Conservation (phyloP, 2,888 invertebrate genomes). For the Mesopsocus fuscifrons region DNA sequence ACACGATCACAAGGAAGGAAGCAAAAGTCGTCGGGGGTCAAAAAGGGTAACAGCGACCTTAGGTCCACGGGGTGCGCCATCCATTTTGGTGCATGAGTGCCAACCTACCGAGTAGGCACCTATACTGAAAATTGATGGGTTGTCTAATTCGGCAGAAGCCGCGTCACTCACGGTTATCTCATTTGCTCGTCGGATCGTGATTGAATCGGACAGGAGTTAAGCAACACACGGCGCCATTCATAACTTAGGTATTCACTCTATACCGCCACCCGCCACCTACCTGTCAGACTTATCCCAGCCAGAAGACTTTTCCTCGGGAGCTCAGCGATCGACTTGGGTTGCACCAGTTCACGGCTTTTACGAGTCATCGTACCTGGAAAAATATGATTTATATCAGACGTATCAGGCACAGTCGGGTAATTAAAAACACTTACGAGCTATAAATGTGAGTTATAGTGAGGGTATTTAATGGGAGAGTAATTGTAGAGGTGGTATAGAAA, state of each 20-base stretch:
- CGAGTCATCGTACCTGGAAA: conserved; percentile 1
- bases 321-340: conserved; percentile 41
- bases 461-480: too few relatives aligned
- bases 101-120: too few relatives aligned
- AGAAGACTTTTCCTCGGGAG: conserved; percentile 43
- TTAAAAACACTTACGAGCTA: too few relatives aligned
- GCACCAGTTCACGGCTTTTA: conserved; percentile 16
- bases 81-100: too few relatives aligned
- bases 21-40: background rate
- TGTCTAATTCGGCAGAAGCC: conserved; percentile 3
- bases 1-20: background rate
- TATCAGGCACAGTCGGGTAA: too few relatives aligned
- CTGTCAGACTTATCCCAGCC: conserved; percentile 49
- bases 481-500: too few relatives aligned
- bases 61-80: too few relatives aligned
- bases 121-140: background rate
- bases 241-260: too few relatives aligned
- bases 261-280: conserved; percentile 32
- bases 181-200: background rate
- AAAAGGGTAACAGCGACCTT: too few relatives aligned
- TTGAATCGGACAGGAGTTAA: conserved; percentile 3
- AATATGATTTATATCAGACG: too few relatives aligned
- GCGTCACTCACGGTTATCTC: conserved; percentile 1
- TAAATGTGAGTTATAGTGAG: too few relatives aligned
- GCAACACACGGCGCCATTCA: too few relatives aligned